Conservation (phyloP, 1,140 invertebrate genomes). For the Sycobia sp. region DNA sequence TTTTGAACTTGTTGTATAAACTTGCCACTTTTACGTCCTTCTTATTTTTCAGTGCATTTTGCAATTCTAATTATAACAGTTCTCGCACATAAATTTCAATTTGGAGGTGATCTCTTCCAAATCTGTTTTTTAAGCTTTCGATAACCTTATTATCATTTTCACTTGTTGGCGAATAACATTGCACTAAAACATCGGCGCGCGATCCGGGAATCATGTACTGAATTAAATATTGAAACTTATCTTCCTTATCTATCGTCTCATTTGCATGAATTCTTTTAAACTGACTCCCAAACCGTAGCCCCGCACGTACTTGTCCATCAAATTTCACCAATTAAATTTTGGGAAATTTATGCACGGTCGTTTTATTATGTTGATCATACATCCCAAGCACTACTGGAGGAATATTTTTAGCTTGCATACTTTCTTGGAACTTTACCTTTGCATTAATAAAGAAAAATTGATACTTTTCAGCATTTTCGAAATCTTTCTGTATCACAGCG, state of each 20-base stretch:
- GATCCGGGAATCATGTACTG: conserved; percentile 28
- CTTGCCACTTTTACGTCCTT: too few relatives aligned
- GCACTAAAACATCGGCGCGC: conserved; percentile 29
- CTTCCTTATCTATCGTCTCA: conserved; percentile 33
- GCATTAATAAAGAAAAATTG: too few relatives aligned
- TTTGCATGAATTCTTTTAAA: conserved; percentile 44
- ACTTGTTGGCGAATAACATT: conserved; percentile 29
- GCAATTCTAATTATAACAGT: too few relatives aligned
- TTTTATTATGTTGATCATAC: too few relatives aligned
- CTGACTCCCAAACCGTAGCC: not conserved
- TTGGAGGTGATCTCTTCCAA: conserved; percentile 32
- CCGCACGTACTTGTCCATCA: conserved; percentile 37
- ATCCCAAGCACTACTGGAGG: too few relatives aligned
- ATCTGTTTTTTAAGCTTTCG: conserved; percentile 25
- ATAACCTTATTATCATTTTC: conserved; percentile 20
- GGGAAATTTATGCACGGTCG: not conserved
- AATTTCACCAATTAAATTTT: not conserved
- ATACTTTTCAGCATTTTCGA: too few relatives aligned
- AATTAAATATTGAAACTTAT: conserved; percentile 46
- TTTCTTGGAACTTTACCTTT: too few relatives aligned
- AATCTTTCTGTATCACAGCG: too few relatives aligned
- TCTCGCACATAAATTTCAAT: not conserved
- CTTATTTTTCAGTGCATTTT: too few relatives aligned
- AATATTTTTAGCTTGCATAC: too few relatives aligned
- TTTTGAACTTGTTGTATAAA: too few relatives aligned